Evolutionary conservation across 2,113 vertebrate genomes (phyloP), one percentile per base, ranked within the genome.

Genomic region (Kobus ellipsiprymnus): DNA sequence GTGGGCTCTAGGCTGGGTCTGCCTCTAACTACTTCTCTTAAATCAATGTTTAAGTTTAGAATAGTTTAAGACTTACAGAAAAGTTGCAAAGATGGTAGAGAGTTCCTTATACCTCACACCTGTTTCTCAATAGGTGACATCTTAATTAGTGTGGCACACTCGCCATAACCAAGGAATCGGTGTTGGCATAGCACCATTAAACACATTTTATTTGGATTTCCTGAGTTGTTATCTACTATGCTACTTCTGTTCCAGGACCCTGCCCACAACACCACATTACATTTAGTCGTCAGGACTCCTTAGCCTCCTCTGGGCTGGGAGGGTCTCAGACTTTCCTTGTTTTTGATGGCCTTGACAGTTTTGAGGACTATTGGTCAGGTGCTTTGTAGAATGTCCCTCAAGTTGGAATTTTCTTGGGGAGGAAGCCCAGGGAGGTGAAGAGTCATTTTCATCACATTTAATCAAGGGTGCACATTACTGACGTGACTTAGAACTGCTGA

Each of bases 401-500:
- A 7, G 23, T 30, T 25, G 4, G 48, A n/a, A 86, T 21, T 8
- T 19, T 21, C 85, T 62, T 23, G 2, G 44, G 80, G 55, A 55
- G 21, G 86, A 87, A 55, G 3, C 62, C 30, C 4, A 7, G 3
- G 29, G 6, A 23, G 50, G n/a, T 2, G 7, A 19, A 30, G 25
- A 90, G 62, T 62, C 40, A 5, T 13, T 44, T 50, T 60, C 33
- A n/a, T 67, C 64, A 54, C 3, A 33, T 57, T 14, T 3, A 13
- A 62, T 77, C 89, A 25, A n/a, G 44, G 71, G n/a, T 33, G 19
- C 50, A 55, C 48, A 44, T 15, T 55, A 2, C 21, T 3, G 71
- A 6, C 0, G 21, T 23, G 48, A 50, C 50, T 19, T 1, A 9
- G 0, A n/a, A 2, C 30, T n/a, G 50, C 13, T 48, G 13, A 4